These are phyloP conservation scores for Bombus pyrosoma DNA, from an alignment of 1,140 invertebrate genomes.

Conservation along the genomic window DNA sequence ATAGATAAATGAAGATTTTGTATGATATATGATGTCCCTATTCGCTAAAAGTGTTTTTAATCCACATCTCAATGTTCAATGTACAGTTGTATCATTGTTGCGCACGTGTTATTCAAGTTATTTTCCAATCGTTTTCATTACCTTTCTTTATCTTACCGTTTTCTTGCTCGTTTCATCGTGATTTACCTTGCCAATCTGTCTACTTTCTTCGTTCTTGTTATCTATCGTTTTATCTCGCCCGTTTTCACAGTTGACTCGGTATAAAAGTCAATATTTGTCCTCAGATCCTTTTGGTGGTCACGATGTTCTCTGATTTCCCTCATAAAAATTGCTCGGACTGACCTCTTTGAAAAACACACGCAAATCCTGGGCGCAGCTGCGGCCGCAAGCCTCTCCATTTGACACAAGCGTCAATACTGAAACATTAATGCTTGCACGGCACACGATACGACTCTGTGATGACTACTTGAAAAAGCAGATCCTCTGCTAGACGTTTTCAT, in stretches of 20 bases:
- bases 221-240: conserved; percentile 53
- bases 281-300: conserved; percentile 54
- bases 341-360: conserved; percentile 29
- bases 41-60: background rate
- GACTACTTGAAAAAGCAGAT: background rate
- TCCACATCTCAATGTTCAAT: conserved; percentile 61
- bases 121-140: background rate
- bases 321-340: conserved; percentile 67
- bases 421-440: conserved; percentile 22
- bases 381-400: conserved; percentile 1
- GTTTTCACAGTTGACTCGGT: conserved; percentile 40
- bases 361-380: background rate
- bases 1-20: background rate
- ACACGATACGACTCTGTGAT: too few species aligned
- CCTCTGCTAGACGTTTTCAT: background rate
- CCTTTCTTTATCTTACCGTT: background rate
- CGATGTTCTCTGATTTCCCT: conserved; percentile 68
- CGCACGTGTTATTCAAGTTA: conserved; percentile 47
- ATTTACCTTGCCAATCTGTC: conserved; percentile 37
- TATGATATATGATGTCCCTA: background rate
- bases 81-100: conserved; percentile 46
- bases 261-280: conserved; percentile 75
- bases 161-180: conserved; percentile 24
- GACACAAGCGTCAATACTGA: conserved; percentile 30
- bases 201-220: conserved; percentile 41